These are phyloP conservation scores for Hydra vulgaris DNA, from an alignment of 30 jellyfish, hydroid and myxozoan species.

Conservation along the genomic window DNA sequence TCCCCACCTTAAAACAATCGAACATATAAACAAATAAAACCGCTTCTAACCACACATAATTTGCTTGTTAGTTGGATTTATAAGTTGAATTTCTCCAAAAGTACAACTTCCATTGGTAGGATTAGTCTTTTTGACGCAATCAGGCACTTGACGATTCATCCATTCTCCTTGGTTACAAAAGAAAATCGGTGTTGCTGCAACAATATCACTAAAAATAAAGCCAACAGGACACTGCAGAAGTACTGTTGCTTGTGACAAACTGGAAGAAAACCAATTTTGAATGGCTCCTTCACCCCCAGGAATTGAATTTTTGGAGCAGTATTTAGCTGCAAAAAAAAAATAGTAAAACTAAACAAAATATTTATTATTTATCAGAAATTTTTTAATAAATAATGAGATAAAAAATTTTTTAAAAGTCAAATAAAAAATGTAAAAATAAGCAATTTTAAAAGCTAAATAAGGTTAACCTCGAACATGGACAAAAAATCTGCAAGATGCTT, in stretches of 20 bases:
- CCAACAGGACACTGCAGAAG: conserved; percentile 36
- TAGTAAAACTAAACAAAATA: no score
- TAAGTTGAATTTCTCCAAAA: conserved; percentile 36
- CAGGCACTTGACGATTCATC: conserved; percentile 40
- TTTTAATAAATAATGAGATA: background rate
- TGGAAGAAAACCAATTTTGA: background rate
- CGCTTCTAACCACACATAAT: conserved; percentile 52
- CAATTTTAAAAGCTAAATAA: conserved; percentile 1
- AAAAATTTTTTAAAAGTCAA: background rate
- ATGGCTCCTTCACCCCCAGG: conserved; percentile 63
- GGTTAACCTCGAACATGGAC: conserved; percentile 45
- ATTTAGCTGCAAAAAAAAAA: conserved; percentile 39
- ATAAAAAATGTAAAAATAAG: background rate
- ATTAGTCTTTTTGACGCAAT: conserved; percentile 37
- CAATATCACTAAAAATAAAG: conserved; percentile 21
- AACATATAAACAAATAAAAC: background rate
- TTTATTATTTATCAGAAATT: no score
- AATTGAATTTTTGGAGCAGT: conserved; percentile 28
- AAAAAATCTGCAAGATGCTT: conserved; percentile 34
- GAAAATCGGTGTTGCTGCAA: conserved; percentile 10
- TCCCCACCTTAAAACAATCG: no score
- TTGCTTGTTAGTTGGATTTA: conserved; percentile 11
- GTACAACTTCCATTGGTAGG: conserved; percentile 41
- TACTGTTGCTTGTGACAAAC: background rate
- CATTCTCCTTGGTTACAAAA: conserved; percentile 21